Evolutionary conservation across 2,797 vertebrate species (phyloP).

Genomic region (Macropodus opercularis): DNA sequence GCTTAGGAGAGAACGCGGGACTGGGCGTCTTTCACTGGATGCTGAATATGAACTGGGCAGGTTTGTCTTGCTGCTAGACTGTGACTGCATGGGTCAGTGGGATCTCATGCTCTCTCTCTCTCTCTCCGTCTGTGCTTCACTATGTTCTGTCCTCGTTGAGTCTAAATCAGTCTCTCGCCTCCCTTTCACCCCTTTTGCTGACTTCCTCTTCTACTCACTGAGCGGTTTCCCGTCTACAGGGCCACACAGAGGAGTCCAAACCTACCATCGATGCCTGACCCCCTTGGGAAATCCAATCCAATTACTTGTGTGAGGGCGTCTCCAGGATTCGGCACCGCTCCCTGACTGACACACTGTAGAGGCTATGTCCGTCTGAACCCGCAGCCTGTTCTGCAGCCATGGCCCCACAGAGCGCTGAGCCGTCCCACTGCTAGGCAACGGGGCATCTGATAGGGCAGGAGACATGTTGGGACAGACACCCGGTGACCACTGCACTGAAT

Average conservation of each 20-base stretch:
- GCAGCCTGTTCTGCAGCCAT: conserved; percentile 57
- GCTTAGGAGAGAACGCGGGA: conserved; percentile 53
- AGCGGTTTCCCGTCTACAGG: conserved; percentile 65
- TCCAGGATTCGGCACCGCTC: conserved; percentile 23
- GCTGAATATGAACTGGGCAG: conserved; percentile 48
- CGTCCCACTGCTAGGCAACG: conserved; percentile 85
- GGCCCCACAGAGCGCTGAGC: conserved; percentile 68
- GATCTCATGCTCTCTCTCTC: conserved; percentile 53
- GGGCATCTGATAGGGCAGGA: conserved; percentile 88
- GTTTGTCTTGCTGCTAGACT: conserved; percentile 55
- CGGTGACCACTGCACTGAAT: conserved; percentile 84
- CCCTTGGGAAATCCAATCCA: not conserved
- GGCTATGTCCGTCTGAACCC: conserved; percentile 47
- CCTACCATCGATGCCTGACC: conserved; percentile 50
- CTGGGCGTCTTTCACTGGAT: conserved; percentile 38
- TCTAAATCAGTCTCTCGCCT: conserved; percentile 42
- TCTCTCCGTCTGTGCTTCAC: conserved; percentile 38
- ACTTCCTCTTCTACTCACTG: conserved; percentile 34
- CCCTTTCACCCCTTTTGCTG: conserved; percentile 37
- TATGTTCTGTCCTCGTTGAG: conserved; percentile 41
- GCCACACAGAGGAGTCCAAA: conserved; percentile 38
- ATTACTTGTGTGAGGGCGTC: conserved; percentile 40
- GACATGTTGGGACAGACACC: conserved; percentile 95
- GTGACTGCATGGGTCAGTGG: conserved; percentile 52
- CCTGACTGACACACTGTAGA: conserved; percentile 28